Evolutionary conservation across 53 echinoderm and acorn worm species (phyloP), one percentile per base, ranked within the genome.

Genomic region (Holothuria scabra): DNA sequence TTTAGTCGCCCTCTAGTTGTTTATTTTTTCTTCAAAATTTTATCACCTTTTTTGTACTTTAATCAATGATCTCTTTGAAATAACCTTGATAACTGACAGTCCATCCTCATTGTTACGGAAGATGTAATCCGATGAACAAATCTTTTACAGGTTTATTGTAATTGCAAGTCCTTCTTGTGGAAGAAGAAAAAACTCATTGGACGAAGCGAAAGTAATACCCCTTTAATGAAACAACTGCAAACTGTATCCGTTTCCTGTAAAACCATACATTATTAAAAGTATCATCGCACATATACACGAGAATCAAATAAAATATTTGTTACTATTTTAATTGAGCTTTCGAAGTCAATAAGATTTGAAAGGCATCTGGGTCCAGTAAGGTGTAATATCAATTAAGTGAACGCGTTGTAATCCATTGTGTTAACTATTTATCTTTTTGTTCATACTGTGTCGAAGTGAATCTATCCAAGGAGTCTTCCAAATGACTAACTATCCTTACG

Each of bases 361-460:
- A 46, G 72, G 72, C 72, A 72, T 72, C 72, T 72, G 72, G 72
- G 72, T 24, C 72, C 72, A 72, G 19, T 72, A 72, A 72, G 72
- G 72, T 72, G 72, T 72, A 72, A 72, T 72, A 72, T 72, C 72
- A 72, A 72, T 72, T 72, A 72, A 72, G 46, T 46, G 72, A 72
- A 25, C 44, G 72, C 48, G 72, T 72, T 72, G 72, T 48, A 72
- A 72, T 72, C 21, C 21, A 72, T 72, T 72, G 46, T 72, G 72
- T 72, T 72, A 72, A 72, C 72, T 72, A 72, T 72, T 72, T 72
- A 72, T 72, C 44, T 72, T 72, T 72, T 44, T 72, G 46, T 72
- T 48, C 72, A 46, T 52, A 52, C 7, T 44, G 46, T 26, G 72
- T 48, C 72, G 48, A 46, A 48, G 72, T n/a, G 44, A 48, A 44